Percentiles rank a stretch among this genome's conserved stretches.
These are phyloP conservation scores for Mylabris phalerata DNA, from an alignment of 1,140 invertebrate genomes.

Conservation along the genomic window DNA sequence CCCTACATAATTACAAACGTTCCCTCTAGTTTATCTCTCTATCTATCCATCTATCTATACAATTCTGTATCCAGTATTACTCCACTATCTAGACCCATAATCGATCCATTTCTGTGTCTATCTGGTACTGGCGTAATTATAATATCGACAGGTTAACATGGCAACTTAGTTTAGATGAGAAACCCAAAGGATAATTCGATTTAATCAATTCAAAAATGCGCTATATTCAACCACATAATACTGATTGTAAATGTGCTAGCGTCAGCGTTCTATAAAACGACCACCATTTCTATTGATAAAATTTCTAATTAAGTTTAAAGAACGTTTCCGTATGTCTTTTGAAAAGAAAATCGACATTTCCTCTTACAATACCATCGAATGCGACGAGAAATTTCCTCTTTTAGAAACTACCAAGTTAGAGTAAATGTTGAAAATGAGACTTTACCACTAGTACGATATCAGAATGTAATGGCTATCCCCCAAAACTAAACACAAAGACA, in stretches of 20 bases:
- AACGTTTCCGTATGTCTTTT: not conserved
- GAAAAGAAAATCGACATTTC: not conserved
- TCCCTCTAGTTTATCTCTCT: not conserved
- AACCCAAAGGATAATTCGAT: conserved; percentile 3
- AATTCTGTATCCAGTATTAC: too few species aligned
- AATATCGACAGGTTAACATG: conserved; percentile 9
- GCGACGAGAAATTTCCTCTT: too few species aligned
- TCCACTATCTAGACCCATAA: too few species aligned
- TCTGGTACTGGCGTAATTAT: conserved; percentile 5
- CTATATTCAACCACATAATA: too few species aligned
- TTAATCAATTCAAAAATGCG: conserved; percentile 1
- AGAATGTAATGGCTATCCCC: conserved; percentile 1
- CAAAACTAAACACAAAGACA: not conserved
- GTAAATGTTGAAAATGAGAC: not conserved
- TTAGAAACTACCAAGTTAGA: not conserved
- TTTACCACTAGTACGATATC: conserved; percentile 1
- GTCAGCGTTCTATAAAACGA: not conserved
- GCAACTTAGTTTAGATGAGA: not conserved
- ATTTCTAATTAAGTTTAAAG: not conserved
- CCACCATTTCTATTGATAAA: conserved; percentile 1
- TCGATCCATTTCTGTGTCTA: too few species aligned
- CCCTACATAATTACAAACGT: conserved; percentile 10
- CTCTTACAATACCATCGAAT: not conserved
- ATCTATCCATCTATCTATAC: conserved; percentile 2
- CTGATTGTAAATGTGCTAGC: too few species aligned